Evolutionary conservation across 92 coral and sea anemone genomes (phyloP).

Genomic region (Porites lobata): DNA sequence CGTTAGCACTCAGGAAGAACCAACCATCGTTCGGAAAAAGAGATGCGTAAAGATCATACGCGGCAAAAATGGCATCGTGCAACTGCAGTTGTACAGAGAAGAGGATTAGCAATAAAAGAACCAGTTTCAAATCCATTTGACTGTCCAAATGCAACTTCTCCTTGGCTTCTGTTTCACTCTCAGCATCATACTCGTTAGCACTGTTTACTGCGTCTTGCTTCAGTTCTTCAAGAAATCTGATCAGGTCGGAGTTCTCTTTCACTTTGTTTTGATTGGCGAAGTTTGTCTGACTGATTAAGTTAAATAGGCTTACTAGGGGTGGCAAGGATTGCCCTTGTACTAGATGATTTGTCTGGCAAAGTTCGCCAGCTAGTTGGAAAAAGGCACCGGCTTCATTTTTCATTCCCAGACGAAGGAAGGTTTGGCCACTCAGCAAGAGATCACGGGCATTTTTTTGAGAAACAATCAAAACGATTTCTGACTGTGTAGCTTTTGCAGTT

Average conservation of each 20-base stretch:
- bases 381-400: slow-evolving; percentile 13
- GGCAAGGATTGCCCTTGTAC: neutral
- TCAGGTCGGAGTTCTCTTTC: no score
- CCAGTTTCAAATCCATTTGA: neutral
- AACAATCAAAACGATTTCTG: neutral
- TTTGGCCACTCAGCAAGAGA: neutral
- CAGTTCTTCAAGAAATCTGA: neutral
- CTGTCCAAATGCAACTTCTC: neutral
- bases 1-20: neutral
- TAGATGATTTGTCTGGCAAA: neutral
- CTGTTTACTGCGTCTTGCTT: neutral
- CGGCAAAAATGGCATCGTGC: slow-evolving; percentile 9
- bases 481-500: no score
- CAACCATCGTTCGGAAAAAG: neutral
- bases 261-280: no score
- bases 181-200: neutral
- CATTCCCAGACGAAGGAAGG: slow-evolving; percentile 18
- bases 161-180: neutral
- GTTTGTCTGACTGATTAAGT: neutral
- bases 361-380: slow-evolving; percentile 1
- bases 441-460: neutral
- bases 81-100: slow-evolving; percentile 3
- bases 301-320: neutral
- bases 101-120: neutral
- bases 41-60: slow-evolving; percentile 1